A percentile compares a stretch with the other conserved stretches of the same genome.
These are phyloP conservation scores for Drosophila demipolita DNA, from an alignment of 2,888 invertebrate genomes.

Conservation along the genomic window DNA sequence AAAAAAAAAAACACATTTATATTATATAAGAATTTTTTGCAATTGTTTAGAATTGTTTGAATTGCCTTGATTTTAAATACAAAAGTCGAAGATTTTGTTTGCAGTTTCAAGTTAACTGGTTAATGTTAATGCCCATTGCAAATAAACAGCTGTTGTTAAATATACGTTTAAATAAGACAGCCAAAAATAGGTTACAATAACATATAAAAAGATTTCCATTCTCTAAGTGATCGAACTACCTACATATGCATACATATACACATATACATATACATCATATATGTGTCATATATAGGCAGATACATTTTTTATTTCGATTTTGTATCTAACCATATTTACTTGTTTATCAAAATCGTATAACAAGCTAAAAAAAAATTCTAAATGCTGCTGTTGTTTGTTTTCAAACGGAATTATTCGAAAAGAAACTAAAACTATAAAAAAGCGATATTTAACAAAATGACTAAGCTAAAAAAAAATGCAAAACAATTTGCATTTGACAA, in stretches of 20 bases:
- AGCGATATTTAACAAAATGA: not conserved
- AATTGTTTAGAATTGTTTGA: not conserved
- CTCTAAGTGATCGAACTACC: not conserved
- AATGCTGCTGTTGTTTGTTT: slow-evolving; percentile 29
- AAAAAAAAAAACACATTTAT: not conserved
- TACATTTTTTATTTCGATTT: slow-evolving; percentile 15
- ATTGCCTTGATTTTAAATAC: too few relatives aligned
- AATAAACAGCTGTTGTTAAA: not conserved
- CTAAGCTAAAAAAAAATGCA: slow-evolving; percentile 36
- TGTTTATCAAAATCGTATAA: slow-evolving; percentile 21
- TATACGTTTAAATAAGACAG: not conserved
- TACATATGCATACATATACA: not conserved
- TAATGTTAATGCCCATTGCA: not conserved
- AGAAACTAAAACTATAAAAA: slow-evolving; percentile 16
- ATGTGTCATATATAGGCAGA: slow-evolving; percentile 5
- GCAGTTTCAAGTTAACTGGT: not conserved
- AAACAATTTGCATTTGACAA: slow-evolving; percentile 51
- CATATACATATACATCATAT: not conserved
- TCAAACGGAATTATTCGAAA: slow-evolving; percentile 61
- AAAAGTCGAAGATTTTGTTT: not conserved
- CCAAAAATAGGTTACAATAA: not conserved
- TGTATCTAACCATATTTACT: slow-evolving; percentile 39
- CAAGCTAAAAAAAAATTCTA: not conserved
- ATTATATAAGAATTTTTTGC: not conserved
- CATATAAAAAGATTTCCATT: not conserved